These are phyloP conservation scores for Pundamilia nyererei DNA, from an alignment of 2,113 vertebrate species.

Conservation along the genomic window DNA sequence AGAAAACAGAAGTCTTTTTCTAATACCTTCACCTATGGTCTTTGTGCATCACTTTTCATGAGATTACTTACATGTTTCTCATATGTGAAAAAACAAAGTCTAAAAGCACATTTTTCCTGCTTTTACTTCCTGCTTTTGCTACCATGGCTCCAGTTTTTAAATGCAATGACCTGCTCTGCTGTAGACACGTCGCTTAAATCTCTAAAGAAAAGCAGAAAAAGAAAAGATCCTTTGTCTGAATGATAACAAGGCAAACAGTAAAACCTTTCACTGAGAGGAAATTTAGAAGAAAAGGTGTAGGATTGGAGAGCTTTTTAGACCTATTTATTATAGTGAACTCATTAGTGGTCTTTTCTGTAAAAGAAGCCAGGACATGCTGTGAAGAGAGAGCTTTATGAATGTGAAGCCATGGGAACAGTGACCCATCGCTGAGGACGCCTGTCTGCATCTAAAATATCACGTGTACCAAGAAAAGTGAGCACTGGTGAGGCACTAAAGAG, in stretches of 20 bases:
- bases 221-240: neutral
- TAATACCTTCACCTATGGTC: neutral
- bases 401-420: neutral
- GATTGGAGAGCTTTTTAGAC: neutral
- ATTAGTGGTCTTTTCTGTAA: neutral
- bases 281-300: neutral
- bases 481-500: neutral
- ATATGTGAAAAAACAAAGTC: neutral
- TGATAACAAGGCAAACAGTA: neutral
- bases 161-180: neutral
- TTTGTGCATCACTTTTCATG: neutral
- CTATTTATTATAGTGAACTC: neutral
- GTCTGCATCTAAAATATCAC: neutral
- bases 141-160: neutral
- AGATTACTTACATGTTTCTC: neutral
- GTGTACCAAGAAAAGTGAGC: neutral
- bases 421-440: neutral
- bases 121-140: neutral
- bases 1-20: neutral
- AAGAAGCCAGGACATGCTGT: neutral
- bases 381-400: neutral
- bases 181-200: neutral
- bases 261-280: neutral
- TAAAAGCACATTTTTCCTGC: neutral
- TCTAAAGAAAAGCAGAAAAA: neutral